These are phyloP conservation scores for Podargus strigoides DNA, from an alignment of 2,797 vertebrate genomes.

Conservation along the genomic window DNA sequence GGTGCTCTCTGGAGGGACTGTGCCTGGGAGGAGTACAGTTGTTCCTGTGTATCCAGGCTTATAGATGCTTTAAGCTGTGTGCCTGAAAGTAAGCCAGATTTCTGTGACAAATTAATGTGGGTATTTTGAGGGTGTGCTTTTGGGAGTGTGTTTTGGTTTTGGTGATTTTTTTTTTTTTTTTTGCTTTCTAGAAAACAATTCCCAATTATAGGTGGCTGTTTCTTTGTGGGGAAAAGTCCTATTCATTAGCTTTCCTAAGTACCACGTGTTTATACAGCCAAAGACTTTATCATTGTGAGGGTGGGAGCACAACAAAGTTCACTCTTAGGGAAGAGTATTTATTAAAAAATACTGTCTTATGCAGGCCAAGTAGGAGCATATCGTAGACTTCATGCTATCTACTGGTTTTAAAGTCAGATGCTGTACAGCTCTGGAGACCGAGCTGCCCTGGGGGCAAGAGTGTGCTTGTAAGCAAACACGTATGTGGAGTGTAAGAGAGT, in stretches of 20 bases:
- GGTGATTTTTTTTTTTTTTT: neutral
- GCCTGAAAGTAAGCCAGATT: neutral
- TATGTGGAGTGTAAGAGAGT: accelerated
- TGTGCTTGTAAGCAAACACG: accelerated
- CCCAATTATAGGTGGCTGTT: neutral
- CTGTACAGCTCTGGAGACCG: neutral
- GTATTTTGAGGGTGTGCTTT: neutral
- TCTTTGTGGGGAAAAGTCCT: neutral
- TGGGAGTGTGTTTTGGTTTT: neutral
- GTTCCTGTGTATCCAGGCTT: neutral
- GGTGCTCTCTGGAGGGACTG: neutral
- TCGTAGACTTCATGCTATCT: neutral
- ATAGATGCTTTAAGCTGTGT: neutral
- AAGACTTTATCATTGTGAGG: accelerated
- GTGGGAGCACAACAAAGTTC: neutral
- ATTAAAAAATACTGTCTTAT: neutral
- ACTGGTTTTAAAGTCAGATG: neutral
- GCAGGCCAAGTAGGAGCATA: neutral
- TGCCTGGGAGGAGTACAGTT: neutral
- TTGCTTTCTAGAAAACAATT: neutral
- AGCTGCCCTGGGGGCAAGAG: neutral
- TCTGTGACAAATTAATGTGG: neutral
- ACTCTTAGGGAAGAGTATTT: neutral
- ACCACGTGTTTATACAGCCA: accelerated
- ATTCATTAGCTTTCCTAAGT: no score